Evolutionary conservation across 2,113 vertebrate genomes (phyloP), one percentile per base, ranked within the genome.

Genomic region (Mirza zaza): DNA sequence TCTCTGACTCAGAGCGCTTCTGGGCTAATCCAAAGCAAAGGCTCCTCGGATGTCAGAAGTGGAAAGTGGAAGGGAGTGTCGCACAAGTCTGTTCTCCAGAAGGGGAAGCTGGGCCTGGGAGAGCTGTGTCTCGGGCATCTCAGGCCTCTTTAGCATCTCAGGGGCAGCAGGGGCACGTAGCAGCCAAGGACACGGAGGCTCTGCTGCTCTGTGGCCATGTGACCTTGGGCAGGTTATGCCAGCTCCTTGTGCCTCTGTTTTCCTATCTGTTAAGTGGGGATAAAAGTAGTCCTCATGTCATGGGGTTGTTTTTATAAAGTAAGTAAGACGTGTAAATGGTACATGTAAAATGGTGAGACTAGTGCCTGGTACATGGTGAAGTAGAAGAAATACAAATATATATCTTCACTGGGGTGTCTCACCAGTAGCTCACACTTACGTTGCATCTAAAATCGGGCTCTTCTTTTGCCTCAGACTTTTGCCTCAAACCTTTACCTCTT

Each of bases 221-320:
- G 27, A 61, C 91, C 50, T 18, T 8, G 61, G 63, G 25, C 10
- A 52, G 18, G 39, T 71, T 4, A 9, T 8, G 9, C 5, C 65
- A 39, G 36, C 21, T 57, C 34, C 36, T 32, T 7, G 29, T 5
- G 45, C 65, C 87, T 97, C 81, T 91, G n/a, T 91, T 79, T 65
- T 59, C 68, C 68, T 59, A 0, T 70, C 79, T 67, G 23, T 70
- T 34, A 25, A 76, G 2, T 75, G 59, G 63, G 61, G 20, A 18
- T 75, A 57, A 65, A 87, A 42, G 25, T 29, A 23, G 21, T 15
- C 13, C 36, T 15, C 65, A n/a, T 42, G 29, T 32, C 32, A 59
- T n/a, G 36, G 42, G 63, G 27, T 25, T 9, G n/a, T 36, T 75
- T 87, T 79, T 71, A 32, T 50, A 10, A 75, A 75, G 80, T 17